These are phyloP conservation scores for Mystacornis crossleyi DNA, from an alignment of 2,113 vertebrate genomes.

Conservation along the genomic window DNA sequence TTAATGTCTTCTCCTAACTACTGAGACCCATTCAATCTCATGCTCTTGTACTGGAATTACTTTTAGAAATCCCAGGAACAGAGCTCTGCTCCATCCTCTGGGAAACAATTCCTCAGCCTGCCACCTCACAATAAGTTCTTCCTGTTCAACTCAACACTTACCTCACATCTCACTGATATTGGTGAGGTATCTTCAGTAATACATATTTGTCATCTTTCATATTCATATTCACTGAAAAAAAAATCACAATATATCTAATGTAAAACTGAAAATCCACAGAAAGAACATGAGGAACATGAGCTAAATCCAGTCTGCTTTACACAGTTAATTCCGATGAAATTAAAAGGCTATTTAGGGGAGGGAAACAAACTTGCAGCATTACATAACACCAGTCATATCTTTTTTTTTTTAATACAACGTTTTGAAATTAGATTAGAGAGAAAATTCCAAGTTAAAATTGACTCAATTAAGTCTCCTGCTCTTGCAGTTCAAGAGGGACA, in stretches of 20 bases:
- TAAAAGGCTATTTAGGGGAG: neutral
- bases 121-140: neutral
- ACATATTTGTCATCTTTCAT: neutral
- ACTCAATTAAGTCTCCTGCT: neutral
- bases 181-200: neutral
- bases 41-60: neutral
- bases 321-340: neutral
- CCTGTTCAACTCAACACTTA: neutral
- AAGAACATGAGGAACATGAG: neutral
- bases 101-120: neutral
- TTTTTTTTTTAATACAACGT: neutral
- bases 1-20: neutral
- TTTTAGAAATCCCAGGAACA: neutral
- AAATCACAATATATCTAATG: neutral
- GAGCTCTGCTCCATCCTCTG: neutral
- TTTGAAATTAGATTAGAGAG: neutral
- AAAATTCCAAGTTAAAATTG: neutral
- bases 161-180: neutral
- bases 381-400: neutral
- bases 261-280: neutral
- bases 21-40: neutral
- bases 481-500: neutral
- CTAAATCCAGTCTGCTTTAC: neutral
- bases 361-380: neutral
- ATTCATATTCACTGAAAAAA: neutral